phyloP scores from a whole-genome alignment of 2,797 vertebrate genomes.

The Syngnathus acus region DNA sequence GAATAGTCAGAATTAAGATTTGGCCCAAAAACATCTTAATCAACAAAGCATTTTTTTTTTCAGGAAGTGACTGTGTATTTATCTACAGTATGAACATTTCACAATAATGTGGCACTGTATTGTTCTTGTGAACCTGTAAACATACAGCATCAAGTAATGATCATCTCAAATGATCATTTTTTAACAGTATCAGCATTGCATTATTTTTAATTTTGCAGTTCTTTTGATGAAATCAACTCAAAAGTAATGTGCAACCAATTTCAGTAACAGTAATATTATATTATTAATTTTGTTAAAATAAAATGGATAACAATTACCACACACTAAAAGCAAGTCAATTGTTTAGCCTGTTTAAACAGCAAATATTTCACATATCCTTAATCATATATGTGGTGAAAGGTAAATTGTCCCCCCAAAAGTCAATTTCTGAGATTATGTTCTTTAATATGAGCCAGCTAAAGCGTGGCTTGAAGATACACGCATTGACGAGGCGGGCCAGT shows the following conservation, averaged over 20 bases:
- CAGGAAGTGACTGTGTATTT: not conserved
- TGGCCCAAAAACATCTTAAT: no score
- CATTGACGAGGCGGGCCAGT: conserved; percentile 79
- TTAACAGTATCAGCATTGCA: not conserved
- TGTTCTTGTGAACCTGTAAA: not conserved
- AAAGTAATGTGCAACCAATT: not conserved
- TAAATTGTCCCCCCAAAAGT: conserved; percentile 62
- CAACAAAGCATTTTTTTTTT: not conserved
- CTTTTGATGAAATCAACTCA: not conserved
- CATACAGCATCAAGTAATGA: not conserved
- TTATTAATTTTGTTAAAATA: not conserved
- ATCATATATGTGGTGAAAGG: conserved; percentile 53
- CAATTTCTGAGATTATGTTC: conserved; percentile 70
- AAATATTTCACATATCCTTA: not conserved
- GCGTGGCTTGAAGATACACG: conserved; percentile 73
- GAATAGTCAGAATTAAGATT: not conserved
- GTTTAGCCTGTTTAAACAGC: not conserved
- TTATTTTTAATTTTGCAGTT: not conserved
- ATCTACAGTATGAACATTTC: not conserved
- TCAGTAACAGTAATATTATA: not conserved
- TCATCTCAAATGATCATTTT: not conserved
- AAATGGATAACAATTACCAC: not conserved
- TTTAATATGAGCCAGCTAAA: conserved; percentile 75
- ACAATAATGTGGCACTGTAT: not conserved
- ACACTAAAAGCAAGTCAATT: not conserved